phyloP scores from a whole-genome alignment of 2,888 invertebrate species.

The Dichetophora obliterata region DNA sequence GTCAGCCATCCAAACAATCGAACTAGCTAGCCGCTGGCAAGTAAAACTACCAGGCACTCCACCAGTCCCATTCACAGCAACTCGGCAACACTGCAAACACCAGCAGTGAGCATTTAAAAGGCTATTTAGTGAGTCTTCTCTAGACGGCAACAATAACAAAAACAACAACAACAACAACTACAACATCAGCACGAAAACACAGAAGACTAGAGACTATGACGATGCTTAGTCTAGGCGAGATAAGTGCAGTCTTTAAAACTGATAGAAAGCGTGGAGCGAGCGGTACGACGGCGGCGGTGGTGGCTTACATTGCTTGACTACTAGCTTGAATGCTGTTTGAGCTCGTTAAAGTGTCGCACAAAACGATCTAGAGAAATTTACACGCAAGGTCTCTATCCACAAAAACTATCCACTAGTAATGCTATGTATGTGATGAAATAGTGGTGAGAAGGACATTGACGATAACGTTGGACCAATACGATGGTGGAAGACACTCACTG shows the following conservation, averaged over 20 bases:
- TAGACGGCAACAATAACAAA: neutral
- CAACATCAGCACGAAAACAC: neutral
- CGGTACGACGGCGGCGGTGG: neutral
- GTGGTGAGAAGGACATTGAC: no score
- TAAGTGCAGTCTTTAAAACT: neutral
- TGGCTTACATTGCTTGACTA: neutral
- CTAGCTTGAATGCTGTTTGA: slow-evolving; percentile 31
- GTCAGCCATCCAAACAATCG: slow-evolving; percentile 13
- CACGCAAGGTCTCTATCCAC: slow-evolving; percentile 36
- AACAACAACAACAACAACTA: neutral
- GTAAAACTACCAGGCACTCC: neutral
- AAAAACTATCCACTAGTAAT: neutral
- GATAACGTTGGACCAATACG: no score
- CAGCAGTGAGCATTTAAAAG: slow-evolving; percentile 13
- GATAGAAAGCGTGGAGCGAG: neutral
- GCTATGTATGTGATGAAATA: no score
- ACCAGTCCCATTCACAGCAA: neutral
- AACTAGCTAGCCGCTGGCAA: neutral
- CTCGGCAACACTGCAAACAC: slow-evolving; percentile 1
- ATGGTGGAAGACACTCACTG: neutral
- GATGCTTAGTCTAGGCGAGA: neutral
- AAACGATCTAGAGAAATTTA: slow-evolving; percentile 42
- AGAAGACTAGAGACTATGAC: neutral
- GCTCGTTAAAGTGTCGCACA: slow-evolving; percentile 42
- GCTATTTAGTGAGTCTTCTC: slow-evolving; percentile 25